Evolutionary conservation across 2,888 invertebrate genomes (phyloP).

Genomic region (Pyrrhia umbra): DNA sequence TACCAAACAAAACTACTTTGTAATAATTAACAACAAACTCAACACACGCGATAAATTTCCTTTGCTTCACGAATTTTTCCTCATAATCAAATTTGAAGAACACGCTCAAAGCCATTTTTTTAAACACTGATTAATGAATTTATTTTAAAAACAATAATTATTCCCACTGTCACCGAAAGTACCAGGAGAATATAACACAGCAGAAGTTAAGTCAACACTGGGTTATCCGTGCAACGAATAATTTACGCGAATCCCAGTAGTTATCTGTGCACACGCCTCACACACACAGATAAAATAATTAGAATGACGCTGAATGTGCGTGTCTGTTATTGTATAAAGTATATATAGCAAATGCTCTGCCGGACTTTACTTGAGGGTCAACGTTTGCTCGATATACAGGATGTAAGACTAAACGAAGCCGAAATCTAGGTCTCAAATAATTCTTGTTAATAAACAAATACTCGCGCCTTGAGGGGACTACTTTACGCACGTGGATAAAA

Average conservation of each 20-base stretch:
- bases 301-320: constrained; percentile 41
- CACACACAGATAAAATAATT: constrained; percentile 51
- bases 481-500: too few species aligned
- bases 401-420: background rate
- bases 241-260: constrained; percentile 62
- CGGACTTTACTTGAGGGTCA: constrained; percentile 37
- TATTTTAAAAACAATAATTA: constrained; percentile 19
- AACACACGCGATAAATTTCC: constrained; percentile 68
- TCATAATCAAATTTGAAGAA: constrained; percentile 59
- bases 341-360: constrained; percentile 11
- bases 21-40: constrained; percentile 63
- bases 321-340: constrained; percentile 14
- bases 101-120: constrained; percentile 71
- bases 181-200: constrained; percentile 38
- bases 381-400: constrained; percentile 26
- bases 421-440: background rate
- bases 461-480: too few species aligned
- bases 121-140: constrained; percentile 20
- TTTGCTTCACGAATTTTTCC: constrained; percentile 55
- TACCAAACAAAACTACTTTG: constrained; percentile 65
- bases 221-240: constrained; percentile 58
- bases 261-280: constrained; percentile 52
- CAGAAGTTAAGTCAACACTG: constrained; percentile 64
- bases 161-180: constrained; percentile 26
- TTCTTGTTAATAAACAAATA: background rate